Evolutionary conservation across 2,797 vertebrate genomes (phyloP).

Genomic region (Echeneis naucrates): DNA sequence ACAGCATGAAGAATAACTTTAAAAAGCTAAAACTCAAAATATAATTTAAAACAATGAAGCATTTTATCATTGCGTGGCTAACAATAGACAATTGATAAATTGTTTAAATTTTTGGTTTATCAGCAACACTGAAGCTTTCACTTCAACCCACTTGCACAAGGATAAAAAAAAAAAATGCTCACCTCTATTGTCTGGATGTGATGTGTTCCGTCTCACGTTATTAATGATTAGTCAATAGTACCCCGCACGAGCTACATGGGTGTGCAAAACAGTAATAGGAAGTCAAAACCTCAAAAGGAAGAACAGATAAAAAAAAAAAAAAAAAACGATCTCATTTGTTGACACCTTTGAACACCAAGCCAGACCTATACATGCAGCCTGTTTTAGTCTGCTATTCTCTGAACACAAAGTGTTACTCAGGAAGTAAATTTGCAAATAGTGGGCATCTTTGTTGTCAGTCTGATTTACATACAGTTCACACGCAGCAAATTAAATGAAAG

Average conservation of each 20-base stretch:
- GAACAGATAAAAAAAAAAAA: neutral
- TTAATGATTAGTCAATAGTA: neutral
- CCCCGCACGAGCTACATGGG: neutral
- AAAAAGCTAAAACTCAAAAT: neutral
- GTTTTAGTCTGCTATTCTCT: neutral
- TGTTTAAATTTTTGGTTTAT: no score
- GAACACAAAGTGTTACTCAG: neutral
- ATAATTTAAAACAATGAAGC: neutral
- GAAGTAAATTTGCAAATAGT: neutral
- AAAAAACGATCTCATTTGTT: neutral
- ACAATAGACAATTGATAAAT: neutral
- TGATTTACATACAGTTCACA: no score
- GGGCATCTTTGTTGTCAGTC: no score
- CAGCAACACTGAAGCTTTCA: neutral
- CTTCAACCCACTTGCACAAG: neutral
- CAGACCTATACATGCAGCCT: neutral
- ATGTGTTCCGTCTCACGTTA: neutral
- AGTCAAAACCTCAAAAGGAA: conserved; percentile 54
- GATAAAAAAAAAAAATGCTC: conserved; percentile 2
- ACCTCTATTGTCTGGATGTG: conserved; percentile 22
- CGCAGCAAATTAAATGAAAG: no score
- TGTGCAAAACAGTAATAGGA: conserved; percentile 33
- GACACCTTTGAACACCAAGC: neutral
- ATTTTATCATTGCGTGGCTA: no score
- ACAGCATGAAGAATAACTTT: neutral